Evolutionary conservation across 2,888 invertebrate genomes (phyloP).

Genomic region (Ischnus inquisitorius): DNA sequence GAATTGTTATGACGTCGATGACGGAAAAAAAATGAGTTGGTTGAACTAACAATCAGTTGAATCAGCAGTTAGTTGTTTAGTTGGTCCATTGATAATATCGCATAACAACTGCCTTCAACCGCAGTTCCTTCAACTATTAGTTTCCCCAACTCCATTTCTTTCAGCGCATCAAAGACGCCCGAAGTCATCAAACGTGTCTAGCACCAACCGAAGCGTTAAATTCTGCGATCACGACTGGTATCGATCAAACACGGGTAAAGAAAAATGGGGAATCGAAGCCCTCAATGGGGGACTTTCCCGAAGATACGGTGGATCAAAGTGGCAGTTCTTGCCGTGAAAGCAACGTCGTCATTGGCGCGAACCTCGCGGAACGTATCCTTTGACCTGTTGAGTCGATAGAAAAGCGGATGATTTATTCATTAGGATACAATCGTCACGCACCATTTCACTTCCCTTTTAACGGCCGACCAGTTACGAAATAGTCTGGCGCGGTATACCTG

Average conservation of each 20-base stretch:
- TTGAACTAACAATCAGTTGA: no score
- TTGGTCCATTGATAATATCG: no score
- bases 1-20: slow-evolving; percentile 11
- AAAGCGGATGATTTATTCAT: slow-evolving; percentile 60
- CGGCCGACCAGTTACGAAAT: slow-evolving; percentile 27
- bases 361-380: slow-evolving; percentile 24
- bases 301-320: slow-evolving; percentile 39
- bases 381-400: slow-evolving; percentile 53
- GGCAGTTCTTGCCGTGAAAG: slow-evolving; percentile 23
- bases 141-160: no score
- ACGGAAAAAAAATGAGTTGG: no score
- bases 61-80: no score
- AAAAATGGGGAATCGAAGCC: not conserved
- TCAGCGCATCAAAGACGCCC: not conserved
- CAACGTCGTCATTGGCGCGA: slow-evolving; percentile 8
- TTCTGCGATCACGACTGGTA: not conserved
- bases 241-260: not conserved
- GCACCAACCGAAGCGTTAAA: slow-evolving; percentile 10
- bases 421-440: slow-evolving; percentile 50
- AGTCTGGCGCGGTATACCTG: slow-evolving; percentile 8
- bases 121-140: no score
- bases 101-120: no score
- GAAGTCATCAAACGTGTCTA: not conserved
- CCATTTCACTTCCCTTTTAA: slow-evolving; percentile 51
- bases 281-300: not conserved